Base-by-base conservation (phyloP, 2,797 vertebrate species). In the Brachyalestes nurse region DNA sequence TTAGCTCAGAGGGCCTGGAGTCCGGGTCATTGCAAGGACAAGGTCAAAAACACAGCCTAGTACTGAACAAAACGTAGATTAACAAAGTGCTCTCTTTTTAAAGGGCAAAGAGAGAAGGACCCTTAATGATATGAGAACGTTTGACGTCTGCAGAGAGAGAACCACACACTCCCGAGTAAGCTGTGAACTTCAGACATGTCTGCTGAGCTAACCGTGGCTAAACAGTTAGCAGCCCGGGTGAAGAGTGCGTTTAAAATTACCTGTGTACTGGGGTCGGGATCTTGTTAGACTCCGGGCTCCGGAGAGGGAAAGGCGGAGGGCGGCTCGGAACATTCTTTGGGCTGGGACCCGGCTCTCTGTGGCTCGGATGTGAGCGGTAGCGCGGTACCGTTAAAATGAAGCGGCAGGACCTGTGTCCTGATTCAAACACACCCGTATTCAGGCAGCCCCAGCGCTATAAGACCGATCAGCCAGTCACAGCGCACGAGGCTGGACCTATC, bases 321-420 rank as follows among this genome's bases (percentile, higher is more conserved):
- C 94, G 60, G 93, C 90, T 91, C 93, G 92, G 88, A 95, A 94
- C 95, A 95, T 95, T 76, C 25, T 93, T 49, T 53, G 25, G 67
- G 21, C 38, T 76, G 21, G 28, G 38, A 38, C 55, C n/a, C 5
- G 34, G 23, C 72, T 80, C 19, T 45, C 42, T 60, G 34, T 23
- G 17, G 75, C 72, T 74, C 14, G 16, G 38, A 71, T 60, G 47
- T 9, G 21, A 28, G 23, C 49, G 45, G 17, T 55, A 72, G 38
- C 12, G 6, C 2, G 9, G 19, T 57, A 73, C 38, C 40, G 65
- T 40, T 21, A n/a, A 40, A 45, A 13, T 45, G n/a, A 9, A 34
- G 60, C 4, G 10, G 55, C 19, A 21, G 19, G 19, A 6, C n/a
- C 58, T 14, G 58, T 14, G 21, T 28, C 23, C 58, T 13, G 12